Evolutionary conservation across 2,888 invertebrate species (phyloP).

Genomic region (Chloroclysta siterata): DNA sequence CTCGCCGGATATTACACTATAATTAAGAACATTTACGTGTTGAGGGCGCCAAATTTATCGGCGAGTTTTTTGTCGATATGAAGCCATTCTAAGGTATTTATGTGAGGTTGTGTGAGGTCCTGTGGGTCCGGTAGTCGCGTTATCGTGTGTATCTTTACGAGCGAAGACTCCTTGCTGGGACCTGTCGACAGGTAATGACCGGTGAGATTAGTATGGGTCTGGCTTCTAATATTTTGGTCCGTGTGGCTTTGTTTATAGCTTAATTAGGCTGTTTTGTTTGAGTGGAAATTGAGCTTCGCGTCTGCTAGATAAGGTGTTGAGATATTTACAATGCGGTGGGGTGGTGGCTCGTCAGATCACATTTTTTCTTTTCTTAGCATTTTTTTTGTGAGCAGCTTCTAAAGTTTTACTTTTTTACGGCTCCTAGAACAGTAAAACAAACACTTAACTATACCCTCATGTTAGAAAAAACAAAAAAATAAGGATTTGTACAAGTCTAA

Average conservation of each 20-base stretch:
- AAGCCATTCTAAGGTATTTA: conserved; percentile 80
- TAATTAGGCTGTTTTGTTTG: conserved; percentile 84
- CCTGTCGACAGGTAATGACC: conserved; percentile 82
- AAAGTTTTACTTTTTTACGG: background rate
- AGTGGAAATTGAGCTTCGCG: conserved; percentile 72
- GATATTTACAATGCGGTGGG: conserved; percentile 80
- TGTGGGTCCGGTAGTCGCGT: conserved; percentile 74
- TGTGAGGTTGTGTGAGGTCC: conserved; percentile 82
- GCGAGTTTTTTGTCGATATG: conserved; percentile 82
- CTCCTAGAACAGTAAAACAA: too few relatives aligned
- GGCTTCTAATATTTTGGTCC: conserved; percentile 71
- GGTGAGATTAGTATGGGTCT: conserved; percentile 72
- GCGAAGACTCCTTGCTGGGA: conserved; percentile 76
- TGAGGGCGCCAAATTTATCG: conserved; percentile 84
- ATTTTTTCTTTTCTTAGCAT: conserved; percentile 4
- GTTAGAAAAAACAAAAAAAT: too few relatives aligned
- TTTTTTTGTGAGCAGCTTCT: background rate
- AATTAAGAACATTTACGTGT: conserved; percentile 84
- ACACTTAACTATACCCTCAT: too few relatives aligned
- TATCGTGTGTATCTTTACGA: conserved; percentile 84
- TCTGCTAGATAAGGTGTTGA: conserved; percentile 79
- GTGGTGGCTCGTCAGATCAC: conserved; percentile 47
- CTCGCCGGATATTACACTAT: conserved; percentile 79
- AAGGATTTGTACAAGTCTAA: too few relatives aligned
- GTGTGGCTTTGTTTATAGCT: conserved; percentile 84